Percentiles rank a stretch among this genome's conserved stretches.
phyloP scores from a whole-genome alignment of 2,888 invertebrate genomes.

The Congeria kusceri region DNA sequence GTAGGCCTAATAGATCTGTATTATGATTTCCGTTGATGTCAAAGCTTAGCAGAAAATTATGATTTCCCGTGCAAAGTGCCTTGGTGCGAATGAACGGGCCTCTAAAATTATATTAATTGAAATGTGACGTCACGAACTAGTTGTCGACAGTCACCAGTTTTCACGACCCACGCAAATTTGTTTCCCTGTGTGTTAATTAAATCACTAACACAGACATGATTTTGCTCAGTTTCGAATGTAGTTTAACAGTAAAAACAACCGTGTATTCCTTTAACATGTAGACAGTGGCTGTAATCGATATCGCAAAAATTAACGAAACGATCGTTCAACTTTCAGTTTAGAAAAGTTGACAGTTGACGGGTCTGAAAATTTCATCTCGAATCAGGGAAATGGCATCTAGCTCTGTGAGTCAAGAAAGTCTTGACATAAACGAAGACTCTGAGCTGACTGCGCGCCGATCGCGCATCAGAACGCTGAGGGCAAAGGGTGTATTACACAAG shows the following conservation, averaged over 20 bases:
- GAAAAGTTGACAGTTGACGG: neutral
- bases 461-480: conserved; percentile 87
- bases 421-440: conserved; percentile 87
- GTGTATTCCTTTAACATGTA: neutral
- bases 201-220: neutral
- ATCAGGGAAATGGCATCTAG: conserved; percentile 87
- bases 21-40: too few relatives aligned
- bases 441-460: conserved; percentile 87
- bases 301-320: neutral
- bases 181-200: neutral
- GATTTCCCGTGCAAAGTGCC: too few relatives aligned
- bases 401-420: conserved; percentile 88
- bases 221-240: too few relatives aligned
- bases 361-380: too few relatives aligned
- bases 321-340: conserved; percentile 9
- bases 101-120: too few relatives aligned
- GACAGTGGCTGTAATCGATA: neutral
- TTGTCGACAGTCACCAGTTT: conserved; percentile 37
- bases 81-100: too few relatives aligned
- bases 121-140: too few relatives aligned
- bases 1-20: too few relatives aligned
- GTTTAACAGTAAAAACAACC: neutral
- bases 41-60: too few relatives aligned
- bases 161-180: conserved; percentile 26
- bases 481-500: conserved; percentile 82